phyloP scores from a whole-genome alignment of 2,113 vertebrate genomes.

The Ardeotis arabs region DNA sequence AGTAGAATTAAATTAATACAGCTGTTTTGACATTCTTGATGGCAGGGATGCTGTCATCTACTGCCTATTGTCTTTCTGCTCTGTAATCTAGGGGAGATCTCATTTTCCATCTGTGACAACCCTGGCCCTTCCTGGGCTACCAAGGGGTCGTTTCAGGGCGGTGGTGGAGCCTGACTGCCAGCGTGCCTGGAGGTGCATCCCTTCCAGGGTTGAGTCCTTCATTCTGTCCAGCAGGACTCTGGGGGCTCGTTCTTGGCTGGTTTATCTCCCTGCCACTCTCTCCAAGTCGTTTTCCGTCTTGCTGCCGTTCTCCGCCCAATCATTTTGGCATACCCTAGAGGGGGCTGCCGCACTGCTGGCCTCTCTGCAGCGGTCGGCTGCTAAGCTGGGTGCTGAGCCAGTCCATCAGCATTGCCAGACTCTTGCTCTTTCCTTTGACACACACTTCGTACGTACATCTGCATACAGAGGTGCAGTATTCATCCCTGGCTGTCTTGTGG shows the following conservation, averaged over 20 bases:
- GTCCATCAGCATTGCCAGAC: neutral
- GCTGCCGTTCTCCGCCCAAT: neutral
- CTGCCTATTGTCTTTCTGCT: neutral
- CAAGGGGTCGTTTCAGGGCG: neutral
- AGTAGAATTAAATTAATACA: neutral
- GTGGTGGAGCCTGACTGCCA: neutral
- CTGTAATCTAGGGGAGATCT: neutral
- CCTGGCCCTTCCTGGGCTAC: neutral
- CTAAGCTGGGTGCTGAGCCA: neutral
- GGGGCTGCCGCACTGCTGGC: neutral
- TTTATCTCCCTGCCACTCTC: neutral
- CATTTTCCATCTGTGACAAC: neutral
- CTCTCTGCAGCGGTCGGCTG: slow-evolving; percentile 17
- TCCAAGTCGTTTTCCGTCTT: neutral
- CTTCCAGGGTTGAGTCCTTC: neutral
- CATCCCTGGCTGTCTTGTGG: neutral
- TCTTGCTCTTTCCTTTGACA: neutral
- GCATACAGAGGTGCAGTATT: neutral
- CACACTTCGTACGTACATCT: neutral
- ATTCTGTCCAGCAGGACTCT: neutral
- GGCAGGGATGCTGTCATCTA: neutral
- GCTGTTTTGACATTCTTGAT: neutral
- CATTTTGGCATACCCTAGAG: slow-evolving; percentile 15
- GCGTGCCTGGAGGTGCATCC: accelerated
- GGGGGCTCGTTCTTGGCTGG: neutral